Evolutionary conservation across 2,888 invertebrate genomes (phyloP), one percentile per base, ranked within the genome.

Genomic region (Chironomus riparius): DNA sequence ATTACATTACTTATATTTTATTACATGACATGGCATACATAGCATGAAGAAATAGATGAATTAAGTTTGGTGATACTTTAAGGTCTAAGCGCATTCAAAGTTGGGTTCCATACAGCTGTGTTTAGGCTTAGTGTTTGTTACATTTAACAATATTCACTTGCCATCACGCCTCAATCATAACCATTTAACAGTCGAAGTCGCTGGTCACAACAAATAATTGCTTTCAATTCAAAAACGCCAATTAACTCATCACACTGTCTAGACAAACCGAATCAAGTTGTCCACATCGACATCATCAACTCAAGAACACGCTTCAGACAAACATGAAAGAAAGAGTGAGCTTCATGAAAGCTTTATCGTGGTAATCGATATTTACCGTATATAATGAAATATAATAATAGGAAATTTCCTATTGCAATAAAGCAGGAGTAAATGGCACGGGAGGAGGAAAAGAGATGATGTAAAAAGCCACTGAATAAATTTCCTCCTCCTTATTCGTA

Each of bases 311-410:
- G 15, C n/a, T 56, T 2, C 2, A 56, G 15, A 15, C 56, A 56
- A 56, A n/a, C n/a, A 15, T n/a, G 18, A 56, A 56, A 56, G 56
- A 56, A 56, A 56, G n/a, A 65, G 65, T 22, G 21, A 65, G 65
- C 65, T 61, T 18, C 62, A 21, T 22, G 72, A 72, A 72, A 72
- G 72, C 72, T 72, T 72, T 24, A 15, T 70, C 15, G 72, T 62
- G 62, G 72, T 72, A 72, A 72, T 72, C 72, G 72, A 72, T 72
- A 72, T 61, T 28, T 38, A 48, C 70, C 48, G 47, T 50, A 70
- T 47, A 70, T 50, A 70, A 70, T 70, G 70, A 70, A 70, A 70
- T 38, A 38, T 38, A 50, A 72, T 72, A 72, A 72, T 72, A 15
- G n/a, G 61, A 72, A 72, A 72, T 72, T 62, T 61, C 72, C 62